A percentile compares a stretch with the other conserved stretches of the same genome.
Evolutionary conservation across 1,140 invertebrate species (phyloP).

Genomic region (Cydia splendana): DNA sequence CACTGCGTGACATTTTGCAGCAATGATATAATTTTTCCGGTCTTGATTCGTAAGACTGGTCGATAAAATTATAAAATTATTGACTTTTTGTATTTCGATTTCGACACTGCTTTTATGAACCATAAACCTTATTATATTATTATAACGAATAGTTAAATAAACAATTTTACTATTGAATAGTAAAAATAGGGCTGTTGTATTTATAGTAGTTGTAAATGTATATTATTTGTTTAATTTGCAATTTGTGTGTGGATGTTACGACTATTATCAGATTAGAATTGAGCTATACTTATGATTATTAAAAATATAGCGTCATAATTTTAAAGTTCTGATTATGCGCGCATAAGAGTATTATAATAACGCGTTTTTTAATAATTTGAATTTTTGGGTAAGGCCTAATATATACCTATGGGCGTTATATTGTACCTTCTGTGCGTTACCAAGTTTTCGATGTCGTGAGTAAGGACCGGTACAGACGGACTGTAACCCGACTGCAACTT

Average conservation of each 20-base stretch:
- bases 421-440: slow-evolving; percentile 58
- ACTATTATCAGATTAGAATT: slow-evolving; percentile 32
- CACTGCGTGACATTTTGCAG: slow-evolving; percentile 2
- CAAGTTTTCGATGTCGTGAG: slow-evolving; percentile 60
- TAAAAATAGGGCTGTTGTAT: slow-evolving; percentile 75
- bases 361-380: slow-evolving; percentile 31
- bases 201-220: slow-evolving; percentile 71
- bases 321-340: slow-evolving; percentile 13
- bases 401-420: slow-evolving; percentile 59
- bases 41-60: slow-evolving; percentile 1
- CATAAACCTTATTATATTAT: slow-evolving; percentile 48
- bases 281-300: neutral
- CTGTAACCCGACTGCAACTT: too few relatives aligned
- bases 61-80: slow-evolving; percentile 34
- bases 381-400: slow-evolving; percentile 52
- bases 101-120: slow-evolving; percentile 55
- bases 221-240: slow-evolving; percentile 66
- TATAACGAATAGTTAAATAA: slow-evolving; percentile 58
- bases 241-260: slow-evolving; percentile 38
- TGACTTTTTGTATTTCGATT: slow-evolving; percentile 46
- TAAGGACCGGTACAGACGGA: neutral
- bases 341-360: neutral
- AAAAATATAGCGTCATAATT: slow-evolving; percentile 13
- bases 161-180: slow-evolving; percentile 73
- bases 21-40: slow-evolving; percentile 11